Evolutionary conservation across 2,888 invertebrate species (phyloP), one percentile per base, ranked within the genome.

Genomic region (Cosmopolites sordidus): DNA sequence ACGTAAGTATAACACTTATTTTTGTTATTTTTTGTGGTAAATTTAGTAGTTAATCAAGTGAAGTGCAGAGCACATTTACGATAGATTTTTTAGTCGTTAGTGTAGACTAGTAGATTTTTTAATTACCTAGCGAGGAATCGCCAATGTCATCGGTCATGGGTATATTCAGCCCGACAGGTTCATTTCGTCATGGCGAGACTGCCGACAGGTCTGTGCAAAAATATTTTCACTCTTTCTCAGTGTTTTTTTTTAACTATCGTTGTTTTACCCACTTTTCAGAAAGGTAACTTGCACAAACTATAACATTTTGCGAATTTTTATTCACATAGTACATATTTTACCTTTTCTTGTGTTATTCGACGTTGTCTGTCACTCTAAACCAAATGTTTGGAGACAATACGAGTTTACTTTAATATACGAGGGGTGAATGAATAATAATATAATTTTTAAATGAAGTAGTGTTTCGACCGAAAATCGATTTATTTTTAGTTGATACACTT

Each of bases 101-200:
- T 62, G 62, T 64, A 62, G 63, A 57, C 49, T 33, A 58, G 62
- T 66, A 33, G 33, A 33, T 33, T 33, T 33, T 33, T 33, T 33
- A 11, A 5, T 33, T 33, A 12, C 33, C 4, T 66, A 70, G 70
- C 60, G 69, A 66, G 60, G 66, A 62, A 56, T 68, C 67, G 51
- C 53, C 64, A 47, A 57, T 63, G 58, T 59, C 62, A 45, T 62
- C 64, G 54, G 65, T 68, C 47, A 61, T 67, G 58, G 71, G 66
- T 58, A 68, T 70, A 49, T 64, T 65, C 62, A 72, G 69, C 66
- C 71, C 72, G 43, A 68, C 71, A 33, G 72, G 71, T 63, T 73
- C 73, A 57, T 71, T 67, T 63, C 64, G 69, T 60, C 64, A 66
- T 59, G 63, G 64, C 50, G 50, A 70, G 52, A 56, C 60, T 48